phyloP scores from a whole-genome alignment of 1,140 invertebrate genomes.

The Caenorhabditis remanei region DNA sequence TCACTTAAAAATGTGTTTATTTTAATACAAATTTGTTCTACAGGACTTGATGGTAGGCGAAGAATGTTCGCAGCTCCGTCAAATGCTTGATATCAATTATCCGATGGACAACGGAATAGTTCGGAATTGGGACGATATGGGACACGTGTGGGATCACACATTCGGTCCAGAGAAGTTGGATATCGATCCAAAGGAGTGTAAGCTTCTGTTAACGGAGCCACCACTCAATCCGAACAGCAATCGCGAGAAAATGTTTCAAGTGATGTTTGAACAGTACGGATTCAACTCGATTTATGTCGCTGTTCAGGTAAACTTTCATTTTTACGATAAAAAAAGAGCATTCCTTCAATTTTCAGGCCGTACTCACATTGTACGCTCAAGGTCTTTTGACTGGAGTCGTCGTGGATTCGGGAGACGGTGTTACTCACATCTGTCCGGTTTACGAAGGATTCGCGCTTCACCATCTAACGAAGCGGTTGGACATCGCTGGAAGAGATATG shows the following conservation, averaged over 20 bases:
- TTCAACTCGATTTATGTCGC: constrained; percentile 96
- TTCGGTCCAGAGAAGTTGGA: constrained; percentile 98
- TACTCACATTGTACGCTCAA: constrained; percentile 97
- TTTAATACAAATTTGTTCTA: constrained; percentile 72
- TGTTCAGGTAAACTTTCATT: constrained; percentile 83
- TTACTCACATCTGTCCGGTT: constrained; percentile 99
- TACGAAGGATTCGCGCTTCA: constrained; percentile 96
- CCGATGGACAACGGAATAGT: constrained; percentile 99
- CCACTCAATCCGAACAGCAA: constrained; percentile 99
- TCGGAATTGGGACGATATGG: constrained; percentile 98
- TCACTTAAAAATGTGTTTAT: not conserved
- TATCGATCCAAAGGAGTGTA: constrained; percentile 91
- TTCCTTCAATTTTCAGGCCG: constrained; percentile 82
- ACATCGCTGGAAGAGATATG: constrained; percentile 97
- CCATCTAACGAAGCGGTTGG: constrained; percentile 92
- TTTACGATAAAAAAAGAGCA: not conserved
- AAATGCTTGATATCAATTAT: constrained; percentile 97
- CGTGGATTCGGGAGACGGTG: constrained; percentile 97
- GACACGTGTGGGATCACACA: constrained; percentile 98
- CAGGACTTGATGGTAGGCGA: constrained; percentile 99
- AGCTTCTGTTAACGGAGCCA: constrained; percentile 97
- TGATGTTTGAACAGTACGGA: constrained; percentile 99
- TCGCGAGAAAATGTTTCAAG: constrained; percentile 97
- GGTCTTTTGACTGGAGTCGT: constrained; percentile 96
- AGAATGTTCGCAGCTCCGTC: constrained; percentile 95